Conservation (phyloP, 2,113 vertebrate genomes). For the Cichladusa arquata region DNA sequence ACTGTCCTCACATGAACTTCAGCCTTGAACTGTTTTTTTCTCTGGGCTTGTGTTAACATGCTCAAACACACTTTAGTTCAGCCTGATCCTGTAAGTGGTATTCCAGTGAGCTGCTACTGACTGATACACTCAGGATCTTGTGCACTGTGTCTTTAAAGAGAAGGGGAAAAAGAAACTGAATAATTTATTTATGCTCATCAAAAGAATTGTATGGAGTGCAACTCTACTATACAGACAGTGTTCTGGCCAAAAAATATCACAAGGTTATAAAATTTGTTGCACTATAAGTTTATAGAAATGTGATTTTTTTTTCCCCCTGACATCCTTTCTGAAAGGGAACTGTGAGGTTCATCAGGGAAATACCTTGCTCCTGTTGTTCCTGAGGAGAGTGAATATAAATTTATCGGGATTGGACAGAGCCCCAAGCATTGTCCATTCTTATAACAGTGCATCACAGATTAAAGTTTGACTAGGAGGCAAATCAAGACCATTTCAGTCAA, state of each 20-base stretch:
- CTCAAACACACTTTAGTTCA: background rate
- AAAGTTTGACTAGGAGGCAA: background rate
- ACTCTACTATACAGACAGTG: background rate
- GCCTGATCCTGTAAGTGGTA: background rate
- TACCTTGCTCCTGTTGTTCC: background rate
- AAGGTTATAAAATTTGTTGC: background rate
- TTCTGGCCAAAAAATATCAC: background rate
- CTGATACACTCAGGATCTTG: background rate
- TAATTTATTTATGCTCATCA: background rate
- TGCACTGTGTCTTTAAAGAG: background rate
- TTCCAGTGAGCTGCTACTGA: background rate
- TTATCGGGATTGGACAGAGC: background rate
- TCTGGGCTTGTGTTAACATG: background rate
- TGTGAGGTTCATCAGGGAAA: background rate
- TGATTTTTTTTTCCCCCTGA: background rate
- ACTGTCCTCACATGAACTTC: conserved; percentile 25
- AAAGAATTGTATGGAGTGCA: background rate
- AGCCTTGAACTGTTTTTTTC: background rate
- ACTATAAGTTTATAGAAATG: background rate
- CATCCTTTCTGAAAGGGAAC: background rate
- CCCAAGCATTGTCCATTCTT: background rate
- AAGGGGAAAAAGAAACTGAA: background rate
- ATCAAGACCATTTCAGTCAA: background rate
- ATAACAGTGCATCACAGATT: background rate
- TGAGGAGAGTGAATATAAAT: background rate